phyloP scores from a whole-genome alignment of 2,888 invertebrate genomes.

The Caenorhabditis wallacei region DNA sequence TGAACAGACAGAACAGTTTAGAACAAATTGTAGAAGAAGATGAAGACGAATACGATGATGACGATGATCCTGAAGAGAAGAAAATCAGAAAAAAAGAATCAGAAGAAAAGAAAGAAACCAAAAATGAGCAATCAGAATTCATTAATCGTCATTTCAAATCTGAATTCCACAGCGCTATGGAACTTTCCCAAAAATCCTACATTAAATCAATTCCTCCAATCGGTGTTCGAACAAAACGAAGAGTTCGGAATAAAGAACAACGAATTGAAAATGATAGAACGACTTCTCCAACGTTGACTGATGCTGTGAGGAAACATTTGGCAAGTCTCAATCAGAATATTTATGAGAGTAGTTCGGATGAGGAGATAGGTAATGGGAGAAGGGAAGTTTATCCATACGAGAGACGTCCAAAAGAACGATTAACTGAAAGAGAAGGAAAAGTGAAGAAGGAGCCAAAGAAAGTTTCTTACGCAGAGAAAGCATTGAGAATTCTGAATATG shows the following conservation, averaged over 20 bases:
- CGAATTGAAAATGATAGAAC: constrained; percentile 4
- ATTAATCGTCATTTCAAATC: too few species aligned
- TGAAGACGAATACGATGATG: neutral
- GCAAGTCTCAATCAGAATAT: neutral
- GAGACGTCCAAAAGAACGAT: too few species aligned
- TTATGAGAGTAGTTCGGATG: constrained; percentile 2
- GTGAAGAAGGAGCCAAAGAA: neutral
- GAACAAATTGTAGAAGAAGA: neutral
- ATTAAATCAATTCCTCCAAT: constrained; percentile 21
- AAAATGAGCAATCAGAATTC: neutral
- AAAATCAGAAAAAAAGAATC: neutral
- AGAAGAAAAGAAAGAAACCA: neutral
- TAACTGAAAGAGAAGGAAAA: too few species aligned
- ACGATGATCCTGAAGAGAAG: neutral
- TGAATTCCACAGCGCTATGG: too few species aligned
- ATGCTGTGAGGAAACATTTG: constrained; percentile 9
- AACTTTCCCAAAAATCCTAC: too few species aligned
- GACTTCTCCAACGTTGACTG: constrained; percentile 19
- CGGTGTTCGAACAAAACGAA: neutral
- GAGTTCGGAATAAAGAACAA: too few species aligned
- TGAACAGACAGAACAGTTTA: neutral
- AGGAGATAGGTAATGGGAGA: neutral
- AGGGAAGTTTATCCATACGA: too few species aligned
- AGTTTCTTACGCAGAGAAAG: constrained; percentile 11
- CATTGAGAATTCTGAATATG: constrained; percentile 32